phyloP scores from a whole-genome alignment of 1,140 invertebrate species.

The Aphaenogaster floridana region DNA sequence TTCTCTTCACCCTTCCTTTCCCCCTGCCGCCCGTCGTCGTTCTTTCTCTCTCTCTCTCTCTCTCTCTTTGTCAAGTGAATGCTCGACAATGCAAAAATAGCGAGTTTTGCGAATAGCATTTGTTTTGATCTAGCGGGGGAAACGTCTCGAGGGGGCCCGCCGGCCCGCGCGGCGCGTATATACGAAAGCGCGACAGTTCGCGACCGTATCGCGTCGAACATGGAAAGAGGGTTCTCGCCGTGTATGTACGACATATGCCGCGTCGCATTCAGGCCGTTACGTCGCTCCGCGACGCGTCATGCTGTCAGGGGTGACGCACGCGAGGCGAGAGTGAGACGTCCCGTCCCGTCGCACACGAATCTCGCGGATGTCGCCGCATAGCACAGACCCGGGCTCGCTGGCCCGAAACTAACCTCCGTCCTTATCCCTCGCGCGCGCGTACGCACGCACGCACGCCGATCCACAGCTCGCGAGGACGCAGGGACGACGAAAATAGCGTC shows the following conservation, averaged over 20 bases:
- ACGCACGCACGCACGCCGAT: conserved; percentile 17
- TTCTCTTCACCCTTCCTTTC: conserved; percentile 10
- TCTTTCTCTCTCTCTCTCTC: conserved; percentile 14
- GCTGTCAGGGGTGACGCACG: neutral
- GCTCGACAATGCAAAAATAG: conserved; percentile 19
- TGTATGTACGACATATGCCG: neutral
- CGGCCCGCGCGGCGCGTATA: neutral
- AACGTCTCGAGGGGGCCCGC: neutral
- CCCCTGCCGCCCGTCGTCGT: neutral
- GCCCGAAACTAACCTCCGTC: conserved; percentile 75
- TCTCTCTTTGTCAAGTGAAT: conserved; percentile 23
- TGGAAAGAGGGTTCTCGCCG: neutral
- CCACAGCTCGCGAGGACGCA: conserved; percentile 50
- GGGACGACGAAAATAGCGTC: conserved; percentile 78
- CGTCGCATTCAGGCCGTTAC: neutral
- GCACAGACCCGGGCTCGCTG: conserved; percentile 44
- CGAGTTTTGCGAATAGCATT: neutral
- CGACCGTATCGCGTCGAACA: neutral
- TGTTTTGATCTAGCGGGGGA: neutral
- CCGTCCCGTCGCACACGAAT: neutral
- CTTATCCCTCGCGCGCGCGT: conserved; percentile 33
- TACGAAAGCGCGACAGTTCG: neutral
- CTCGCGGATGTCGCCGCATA: too few species aligned
- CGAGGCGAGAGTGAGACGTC: neutral
- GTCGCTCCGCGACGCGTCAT: neutral